Evolutionary conservation across 2,888 invertebrate species (phyloP).

Genomic region (Apodemia duryi): DNA sequence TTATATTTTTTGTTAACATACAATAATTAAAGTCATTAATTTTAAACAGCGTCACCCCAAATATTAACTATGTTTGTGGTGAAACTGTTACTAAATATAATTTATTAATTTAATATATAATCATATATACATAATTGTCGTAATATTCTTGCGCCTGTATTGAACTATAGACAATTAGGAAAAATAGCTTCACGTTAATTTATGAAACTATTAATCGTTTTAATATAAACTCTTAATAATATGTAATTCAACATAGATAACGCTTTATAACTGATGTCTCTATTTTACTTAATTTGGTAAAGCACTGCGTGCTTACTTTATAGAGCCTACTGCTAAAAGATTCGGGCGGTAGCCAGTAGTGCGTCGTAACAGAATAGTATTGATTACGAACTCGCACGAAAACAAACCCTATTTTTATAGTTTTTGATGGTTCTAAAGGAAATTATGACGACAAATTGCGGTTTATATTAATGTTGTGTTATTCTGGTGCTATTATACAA

Average conservation of each 20-base stretch:
- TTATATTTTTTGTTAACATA: too few species aligned
- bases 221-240: background rate
- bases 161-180: background rate
- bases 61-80: too few species aligned
- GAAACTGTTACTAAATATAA: too few species aligned
- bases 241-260: background rate
- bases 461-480: too few species aligned
- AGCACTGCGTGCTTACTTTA: background rate
- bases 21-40: too few species aligned
- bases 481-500: too few species aligned
- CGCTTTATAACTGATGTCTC: background rate
- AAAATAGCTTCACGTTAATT: background rate
- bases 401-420: background rate
- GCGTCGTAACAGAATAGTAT: slow-evolving; percentile 10
- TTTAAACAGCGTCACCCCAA: too few species aligned
- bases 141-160: background rate
- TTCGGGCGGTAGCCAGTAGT: slow-evolving; percentile 13
- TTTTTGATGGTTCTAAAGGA: too few species aligned
- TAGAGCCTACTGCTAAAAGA: background rate
- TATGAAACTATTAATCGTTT: background rate
- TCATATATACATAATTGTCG: too few species aligned
- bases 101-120: too few species aligned
- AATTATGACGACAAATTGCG: too few species aligned
- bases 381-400: background rate
- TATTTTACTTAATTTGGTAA: background rate